These are phyloP conservation scores for Macaria liturata DNA, from an alignment of 2,888 invertebrate genomes.

Conservation along the genomic window DNA sequence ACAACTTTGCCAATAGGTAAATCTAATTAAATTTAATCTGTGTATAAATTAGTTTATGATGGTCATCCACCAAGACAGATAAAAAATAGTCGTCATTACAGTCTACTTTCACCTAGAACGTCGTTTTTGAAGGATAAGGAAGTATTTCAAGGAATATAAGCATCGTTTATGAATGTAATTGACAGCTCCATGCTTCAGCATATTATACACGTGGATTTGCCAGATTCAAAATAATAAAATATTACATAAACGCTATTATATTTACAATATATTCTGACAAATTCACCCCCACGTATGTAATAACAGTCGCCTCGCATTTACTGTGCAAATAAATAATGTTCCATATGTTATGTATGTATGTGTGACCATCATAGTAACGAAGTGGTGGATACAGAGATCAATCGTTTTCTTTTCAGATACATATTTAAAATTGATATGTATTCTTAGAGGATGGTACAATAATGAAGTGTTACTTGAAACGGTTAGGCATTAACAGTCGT, in stretches of 20 bases:
- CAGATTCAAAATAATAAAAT: constrained; percentile 68
- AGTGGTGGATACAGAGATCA: constrained; percentile 57
- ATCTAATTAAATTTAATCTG: constrained; percentile 76
- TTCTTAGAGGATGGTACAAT: constrained; percentile 52
- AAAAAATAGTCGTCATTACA: constrained; percentile 79
- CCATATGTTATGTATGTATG: constrained; percentile 24
- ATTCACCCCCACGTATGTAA: constrained; percentile 71
- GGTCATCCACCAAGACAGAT: constrained; percentile 81
- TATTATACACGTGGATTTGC: constrained; percentile 77
- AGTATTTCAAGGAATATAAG: constrained; percentile 79
- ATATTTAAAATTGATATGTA: constrained; percentile 70
- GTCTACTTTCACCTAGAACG: constrained; percentile 76
- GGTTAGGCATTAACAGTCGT: constrained; percentile 34
- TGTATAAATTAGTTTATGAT: constrained; percentile 82
- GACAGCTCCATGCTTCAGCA: constrained; percentile 74
- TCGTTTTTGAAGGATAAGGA: constrained; percentile 61
- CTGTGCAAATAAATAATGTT: constrained; percentile 51
- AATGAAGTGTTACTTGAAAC: constrained; percentile 28
- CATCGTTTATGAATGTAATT: constrained; percentile 71
- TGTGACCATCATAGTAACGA: constrained; percentile 57
- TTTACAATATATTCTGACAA: constrained; percentile 79
- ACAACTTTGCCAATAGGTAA: constrained; percentile 80
- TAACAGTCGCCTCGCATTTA: constrained; percentile 65
- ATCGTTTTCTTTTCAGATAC: constrained; percentile 56
- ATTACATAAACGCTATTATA: constrained; percentile 74